These are phyloP conservation scores for Aradophagus sp. DNA, from an alignment of 1,140 invertebrate species.

Conservation along the genomic window DNA sequence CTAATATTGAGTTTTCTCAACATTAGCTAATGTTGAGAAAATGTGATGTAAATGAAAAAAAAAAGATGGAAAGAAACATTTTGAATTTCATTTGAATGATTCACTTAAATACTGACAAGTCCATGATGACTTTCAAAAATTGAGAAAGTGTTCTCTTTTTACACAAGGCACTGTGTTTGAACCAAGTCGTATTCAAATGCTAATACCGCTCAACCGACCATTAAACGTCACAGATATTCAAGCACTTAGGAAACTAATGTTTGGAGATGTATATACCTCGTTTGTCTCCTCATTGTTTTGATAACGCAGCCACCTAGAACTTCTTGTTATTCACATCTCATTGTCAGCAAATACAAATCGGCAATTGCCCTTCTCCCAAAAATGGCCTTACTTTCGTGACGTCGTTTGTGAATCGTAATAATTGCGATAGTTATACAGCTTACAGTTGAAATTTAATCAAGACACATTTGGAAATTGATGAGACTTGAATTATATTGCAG, in stretches of 20 bases:
- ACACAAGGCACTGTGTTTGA: conserved; percentile 42
- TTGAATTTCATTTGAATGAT: too few relatives aligned
- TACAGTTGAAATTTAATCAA: conserved; percentile 23
- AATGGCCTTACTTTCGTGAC: conserved; percentile 6
- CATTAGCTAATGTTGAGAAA: too few relatives aligned
- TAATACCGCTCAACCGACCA: conserved; percentile 58
- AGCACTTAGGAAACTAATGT: conserved; percentile 57
- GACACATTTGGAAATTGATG: conserved; percentile 10
- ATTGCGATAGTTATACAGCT: too few relatives aligned
- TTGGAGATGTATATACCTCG: conserved; percentile 54
- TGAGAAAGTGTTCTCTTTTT: conserved; percentile 42
- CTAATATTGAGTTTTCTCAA: too few relatives aligned
- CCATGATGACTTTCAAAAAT: too few relatives aligned
- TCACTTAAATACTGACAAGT: too few relatives aligned
- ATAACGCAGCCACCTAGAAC: conserved; percentile 50
- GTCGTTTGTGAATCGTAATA: too few relatives aligned
- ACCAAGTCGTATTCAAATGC: conserved; percentile 59
- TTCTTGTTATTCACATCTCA: conserved; percentile 24
- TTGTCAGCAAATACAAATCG: conserved; percentile 27
- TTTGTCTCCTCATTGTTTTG: conserved; percentile 55
- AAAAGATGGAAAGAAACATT: too few relatives aligned
- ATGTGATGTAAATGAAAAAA: too few relatives aligned
- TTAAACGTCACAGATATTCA: conserved; percentile 59
- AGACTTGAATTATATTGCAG: conserved; percentile 31
- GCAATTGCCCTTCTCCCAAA: conserved; percentile 1